A percentile compares a stretch with the other conserved stretches of the same genome.
These are phyloP conservation scores for Ephestia elutella DNA, from an alignment of 1,140 invertebrate genomes.

Conservation along the genomic window DNA sequence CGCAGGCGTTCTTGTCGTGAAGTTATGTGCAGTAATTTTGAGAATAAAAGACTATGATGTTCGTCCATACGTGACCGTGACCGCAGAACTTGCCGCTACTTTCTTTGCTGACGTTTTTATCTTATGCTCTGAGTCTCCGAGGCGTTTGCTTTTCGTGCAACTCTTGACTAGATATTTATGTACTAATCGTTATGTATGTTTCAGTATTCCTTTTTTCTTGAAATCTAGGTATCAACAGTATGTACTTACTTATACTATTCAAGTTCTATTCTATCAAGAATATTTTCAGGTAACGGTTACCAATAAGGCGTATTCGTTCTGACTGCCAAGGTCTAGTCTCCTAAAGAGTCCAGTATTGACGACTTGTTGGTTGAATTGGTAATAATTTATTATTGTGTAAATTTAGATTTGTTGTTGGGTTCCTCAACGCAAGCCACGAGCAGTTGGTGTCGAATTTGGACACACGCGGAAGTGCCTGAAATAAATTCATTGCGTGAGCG, in stretches of 20 bases:
- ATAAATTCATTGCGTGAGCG: conserved; percentile 56
- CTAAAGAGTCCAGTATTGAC: too few species aligned
- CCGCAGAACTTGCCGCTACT: conserved; percentile 51
- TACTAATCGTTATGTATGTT: background rate
- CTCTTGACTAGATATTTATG: background rate
- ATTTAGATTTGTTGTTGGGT: conserved; percentile 19
- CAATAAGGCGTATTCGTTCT: too few species aligned
- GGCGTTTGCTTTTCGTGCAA: conserved; percentile 12
- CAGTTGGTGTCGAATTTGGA: conserved; percentile 43
- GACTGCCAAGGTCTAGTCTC: too few species aligned
- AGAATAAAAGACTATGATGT: conserved; percentile 60
- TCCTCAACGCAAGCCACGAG: conserved; percentile 38
- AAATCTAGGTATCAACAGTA: background rate
- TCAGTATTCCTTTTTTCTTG: background rate
- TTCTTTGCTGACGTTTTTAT: conserved; percentile 47
- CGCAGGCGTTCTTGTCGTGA: conserved; percentile 31
- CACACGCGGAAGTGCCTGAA: conserved; percentile 62
- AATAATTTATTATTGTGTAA: too few species aligned
- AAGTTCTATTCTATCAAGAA: too few species aligned
- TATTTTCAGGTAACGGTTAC: too few species aligned
- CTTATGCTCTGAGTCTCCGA: too few species aligned
- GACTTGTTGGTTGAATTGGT: too few species aligned
- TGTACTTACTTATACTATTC: too few species aligned
- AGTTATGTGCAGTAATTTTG: conserved; percentile 61
- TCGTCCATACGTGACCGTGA: conserved; percentile 60